phyloP scores from a whole-genome alignment of 2,113 vertebrate genomes.

The Sterrhoptilus dennistouni region DNA sequence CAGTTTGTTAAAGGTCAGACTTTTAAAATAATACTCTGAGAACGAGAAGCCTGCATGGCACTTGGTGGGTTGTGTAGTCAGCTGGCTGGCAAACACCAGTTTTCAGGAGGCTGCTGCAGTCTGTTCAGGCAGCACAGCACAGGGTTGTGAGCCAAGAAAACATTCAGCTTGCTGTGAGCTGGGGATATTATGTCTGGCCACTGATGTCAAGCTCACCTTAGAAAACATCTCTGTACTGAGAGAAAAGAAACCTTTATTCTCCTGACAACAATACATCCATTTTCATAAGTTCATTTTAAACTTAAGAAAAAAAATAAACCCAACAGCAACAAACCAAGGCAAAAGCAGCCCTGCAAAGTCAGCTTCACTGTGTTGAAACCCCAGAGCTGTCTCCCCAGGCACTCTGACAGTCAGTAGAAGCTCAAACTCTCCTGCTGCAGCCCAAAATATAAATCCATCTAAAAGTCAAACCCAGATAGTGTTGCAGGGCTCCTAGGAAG shows the following conservation, averaged over 20 bases:
- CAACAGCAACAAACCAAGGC: background rate
- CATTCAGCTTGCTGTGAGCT: background rate
- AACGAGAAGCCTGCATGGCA: background rate
- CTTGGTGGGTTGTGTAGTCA: accelerated
- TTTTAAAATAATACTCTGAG: background rate
- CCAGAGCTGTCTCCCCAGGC: background rate
- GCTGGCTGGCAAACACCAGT: accelerated
- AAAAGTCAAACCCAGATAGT: background rate
- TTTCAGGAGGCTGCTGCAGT: background rate
- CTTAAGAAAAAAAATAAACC: background rate
- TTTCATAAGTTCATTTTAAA: conserved; percentile 44
- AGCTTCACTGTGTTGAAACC: background rate
- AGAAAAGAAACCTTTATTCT: conserved; percentile 2
- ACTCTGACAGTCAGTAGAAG: background rate
- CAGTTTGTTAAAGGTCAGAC: background rate
- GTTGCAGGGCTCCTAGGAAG: background rate
- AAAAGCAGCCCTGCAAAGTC: background rate
- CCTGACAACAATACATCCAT: conserved; percentile 33
- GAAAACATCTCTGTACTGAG: background rate
- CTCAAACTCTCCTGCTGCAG: background rate
- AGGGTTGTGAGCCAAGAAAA: background rate
- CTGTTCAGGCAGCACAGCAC: background rate
- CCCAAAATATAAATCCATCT: background rate
- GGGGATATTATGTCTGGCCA: background rate
- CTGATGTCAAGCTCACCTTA: background rate